Conservation (phyloP, 2,113 vertebrate species). For the Psophia crepitans region DNA sequence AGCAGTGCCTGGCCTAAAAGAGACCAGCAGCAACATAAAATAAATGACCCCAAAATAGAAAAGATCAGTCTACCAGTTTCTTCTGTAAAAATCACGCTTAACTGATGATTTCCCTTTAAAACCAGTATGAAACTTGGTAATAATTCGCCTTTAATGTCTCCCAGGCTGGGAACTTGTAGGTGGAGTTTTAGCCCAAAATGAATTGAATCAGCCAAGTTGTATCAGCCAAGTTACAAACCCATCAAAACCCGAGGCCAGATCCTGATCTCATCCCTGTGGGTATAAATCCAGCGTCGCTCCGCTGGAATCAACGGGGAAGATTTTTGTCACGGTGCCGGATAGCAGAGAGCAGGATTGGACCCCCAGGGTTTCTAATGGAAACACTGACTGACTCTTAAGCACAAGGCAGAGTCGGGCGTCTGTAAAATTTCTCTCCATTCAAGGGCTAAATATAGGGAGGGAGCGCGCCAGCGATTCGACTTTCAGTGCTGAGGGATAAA, state of each 20-base stretch:
- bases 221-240: constrained; percentile 37
- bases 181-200: constrained; percentile 30
- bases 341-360: not conserved
- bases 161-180: constrained; percentile 16
- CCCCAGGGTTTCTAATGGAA: constrained; percentile 47
- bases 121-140: not conserved
- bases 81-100: not conserved
- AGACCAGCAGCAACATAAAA: not conserved
- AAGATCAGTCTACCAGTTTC: not conserved
- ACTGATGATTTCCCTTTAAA: not conserved
- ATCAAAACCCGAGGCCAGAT: constrained; percentile 27
- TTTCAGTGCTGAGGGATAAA: not conserved
- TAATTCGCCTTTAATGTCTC: constrained; percentile 41
- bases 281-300: not conserved
- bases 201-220: constrained; percentile 50
- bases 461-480: not conserved
- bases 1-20: not conserved
- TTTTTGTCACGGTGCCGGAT: not conserved
- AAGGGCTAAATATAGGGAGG: constrained; percentile 65
- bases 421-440: constrained; percentile 54
- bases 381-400: constrained; percentile 50
- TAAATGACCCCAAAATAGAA: not conserved
- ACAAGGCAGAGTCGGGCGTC: not conserved
- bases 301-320: not conserved
- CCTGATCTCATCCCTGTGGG: constrained; percentile 25